Conservation (phyloP, 2,888 invertebrate genomes). For the Phengaris arion region DNA sequence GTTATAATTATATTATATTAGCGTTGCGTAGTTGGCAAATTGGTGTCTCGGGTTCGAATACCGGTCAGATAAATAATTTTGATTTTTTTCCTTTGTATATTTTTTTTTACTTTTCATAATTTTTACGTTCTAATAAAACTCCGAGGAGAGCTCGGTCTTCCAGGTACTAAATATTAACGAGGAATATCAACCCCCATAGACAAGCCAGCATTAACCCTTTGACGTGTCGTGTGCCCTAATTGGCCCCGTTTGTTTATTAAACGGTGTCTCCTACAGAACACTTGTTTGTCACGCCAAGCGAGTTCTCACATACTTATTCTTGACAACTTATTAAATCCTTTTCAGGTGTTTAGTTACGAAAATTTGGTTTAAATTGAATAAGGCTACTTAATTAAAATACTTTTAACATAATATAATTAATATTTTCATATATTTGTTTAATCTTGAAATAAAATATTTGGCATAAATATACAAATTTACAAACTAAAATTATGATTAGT, state of each 20-base stretch:
- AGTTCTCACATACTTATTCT: conserved; percentile 61
- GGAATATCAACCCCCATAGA: conserved; percentile 7
- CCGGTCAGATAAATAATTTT: too few relatives aligned
- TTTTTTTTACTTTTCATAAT: too few relatives aligned
- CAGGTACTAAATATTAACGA: conserved; percentile 7
- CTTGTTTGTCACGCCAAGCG: conserved; percentile 56
- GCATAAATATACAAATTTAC: too few relatives aligned
- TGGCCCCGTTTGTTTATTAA: conserved; percentile 67
- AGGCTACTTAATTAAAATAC: too few relatives aligned
- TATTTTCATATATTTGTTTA: too few relatives aligned
- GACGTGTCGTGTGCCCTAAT: conserved; percentile 72
- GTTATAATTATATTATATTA: too few relatives aligned
- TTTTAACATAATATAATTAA: too few relatives aligned
- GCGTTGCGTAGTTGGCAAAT: too few relatives aligned
- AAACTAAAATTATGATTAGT: too few relatives aligned
- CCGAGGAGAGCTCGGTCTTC: neutral
- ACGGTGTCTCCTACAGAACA: conserved; percentile 57
- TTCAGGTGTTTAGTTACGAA: neutral
- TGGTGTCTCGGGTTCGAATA: too few relatives aligned
- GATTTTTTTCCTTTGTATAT: too few relatives aligned
- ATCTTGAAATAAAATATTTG: too few relatives aligned
- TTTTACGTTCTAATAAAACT: neutral
- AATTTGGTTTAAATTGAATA: neutral
- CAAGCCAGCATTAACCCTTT: conserved; percentile 53
- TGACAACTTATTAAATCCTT: conserved; percentile 21